Conservation (phyloP, 2,113 vertebrate genomes). For the Protobothrops mucrosquamatus region DNA sequence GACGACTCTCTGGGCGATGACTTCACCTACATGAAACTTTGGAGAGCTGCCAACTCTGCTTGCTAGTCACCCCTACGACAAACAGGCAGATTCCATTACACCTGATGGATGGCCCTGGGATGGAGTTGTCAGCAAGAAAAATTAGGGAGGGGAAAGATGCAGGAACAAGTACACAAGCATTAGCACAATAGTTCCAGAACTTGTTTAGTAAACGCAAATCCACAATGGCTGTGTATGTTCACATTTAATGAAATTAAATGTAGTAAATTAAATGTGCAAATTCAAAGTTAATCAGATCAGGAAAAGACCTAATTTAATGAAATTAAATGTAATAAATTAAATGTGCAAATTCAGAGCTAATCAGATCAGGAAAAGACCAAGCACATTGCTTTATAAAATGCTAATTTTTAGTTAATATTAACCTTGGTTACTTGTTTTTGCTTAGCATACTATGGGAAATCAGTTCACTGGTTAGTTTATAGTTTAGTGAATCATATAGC, state of each 20-base stretch:
- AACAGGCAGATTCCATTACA: background rate
- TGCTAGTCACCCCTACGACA: background rate
- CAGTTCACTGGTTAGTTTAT: background rate
- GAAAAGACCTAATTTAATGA: background rate
- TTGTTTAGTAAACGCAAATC: background rate
- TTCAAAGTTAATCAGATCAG: background rate
- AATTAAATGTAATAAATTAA: background rate
- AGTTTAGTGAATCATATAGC: background rate
- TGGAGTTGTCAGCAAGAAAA: background rate
- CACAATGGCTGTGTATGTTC: background rate
- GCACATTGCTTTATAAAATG: background rate
- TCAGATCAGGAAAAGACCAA: background rate
- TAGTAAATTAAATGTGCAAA: background rate
- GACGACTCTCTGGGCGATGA: constrained; percentile 8
- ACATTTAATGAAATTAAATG: background rate
- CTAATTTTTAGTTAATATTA: background rate
- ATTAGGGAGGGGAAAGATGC: background rate
- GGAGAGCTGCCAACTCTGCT: constrained; percentile 5
- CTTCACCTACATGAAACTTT: constrained; percentile 2
- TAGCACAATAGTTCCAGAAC: background rate
- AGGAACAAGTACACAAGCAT: background rate
- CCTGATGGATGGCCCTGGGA: background rate
- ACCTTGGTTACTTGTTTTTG: background rate
- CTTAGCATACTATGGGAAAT: background rate
- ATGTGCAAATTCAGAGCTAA: background rate